Base-by-base conservation (phyloP, 2,888 invertebrate species). In the Hartigia nigra region DNA sequence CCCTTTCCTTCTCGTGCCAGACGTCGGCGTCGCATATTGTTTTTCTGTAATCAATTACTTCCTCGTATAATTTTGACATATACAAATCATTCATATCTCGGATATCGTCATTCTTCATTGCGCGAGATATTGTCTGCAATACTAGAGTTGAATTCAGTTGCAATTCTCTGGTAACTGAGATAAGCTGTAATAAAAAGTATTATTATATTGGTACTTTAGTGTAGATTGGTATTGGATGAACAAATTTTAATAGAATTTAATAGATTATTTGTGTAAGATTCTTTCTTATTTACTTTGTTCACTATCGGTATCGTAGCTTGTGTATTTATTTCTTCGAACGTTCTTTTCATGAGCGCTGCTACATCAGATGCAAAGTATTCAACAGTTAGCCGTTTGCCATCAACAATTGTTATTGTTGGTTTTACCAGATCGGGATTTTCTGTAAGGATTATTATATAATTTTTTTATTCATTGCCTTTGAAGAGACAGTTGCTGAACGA, bases 11-110 rank as follows among this genome's bases (percentile, higher is more conserved):
- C 0, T 90, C 88, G 75, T 91, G 86, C 91, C 91, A 91, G 11
- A 84, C 80, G 14, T 82, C 84, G 4, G 90, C 84, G 74, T 88
- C 88, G 72, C 88, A 91, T n/a, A 88, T 83, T 12, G 86, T 87
- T 74, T 87, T 86, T 0, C 85, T 83, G 55, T 85, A 85, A 76
- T 76, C 81, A n/a, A 87, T 83, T 12, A 84, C 85, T 34, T 80
- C 85, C 14, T 88, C 86, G 76, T 91, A 91, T 69, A 90, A 81
- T 12, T 88, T 84, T 3, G 91, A 91, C 69, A 91, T 86, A 80
- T 91, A 91, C 12, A 90, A 77, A 39, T 91, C 91, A 77, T 91
- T 91, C 91, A 91, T 91, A 76, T 91, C 91, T 35, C 90, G 86
- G 35, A 91, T 87, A 74, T 91, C 91, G 77, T 91, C 91, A 80